Percentiles rank a stretch among this genome's conserved stretches.
Evolutionary conservation across 2,888 invertebrate genomes (phyloP).

Genomic region (Philonicus albiceps): DNA sequence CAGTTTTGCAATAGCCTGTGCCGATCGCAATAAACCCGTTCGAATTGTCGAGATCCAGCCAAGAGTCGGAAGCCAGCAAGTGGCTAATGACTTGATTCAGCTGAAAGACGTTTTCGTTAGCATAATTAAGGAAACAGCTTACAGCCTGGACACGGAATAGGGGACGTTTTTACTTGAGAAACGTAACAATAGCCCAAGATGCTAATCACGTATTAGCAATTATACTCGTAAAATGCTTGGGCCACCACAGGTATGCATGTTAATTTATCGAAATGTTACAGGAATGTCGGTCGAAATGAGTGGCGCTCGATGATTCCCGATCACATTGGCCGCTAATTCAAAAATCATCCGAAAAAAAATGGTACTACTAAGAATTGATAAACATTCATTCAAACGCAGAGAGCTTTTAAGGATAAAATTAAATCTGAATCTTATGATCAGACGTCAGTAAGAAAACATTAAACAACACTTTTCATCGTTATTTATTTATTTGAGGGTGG

Average conservation of each 20-base stretch:
- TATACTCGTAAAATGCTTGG: neutral
- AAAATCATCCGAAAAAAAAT: neutral
- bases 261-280: neutral
- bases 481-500: too few species aligned
- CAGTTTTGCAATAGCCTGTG: neutral
- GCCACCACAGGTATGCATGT: neutral
- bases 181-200: neutral
- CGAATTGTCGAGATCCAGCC: neutral
- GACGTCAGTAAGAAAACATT: too few species aligned
- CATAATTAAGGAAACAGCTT: neutral
- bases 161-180: neutral
- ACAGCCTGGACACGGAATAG: neutral
- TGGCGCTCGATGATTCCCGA: neutral
- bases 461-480: too few species aligned
- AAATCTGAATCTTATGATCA: too few species aligned
- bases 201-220: neutral
- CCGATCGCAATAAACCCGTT: neutral
- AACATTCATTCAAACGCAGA: too few species aligned
- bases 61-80: neutral
- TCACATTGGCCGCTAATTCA: neutral
- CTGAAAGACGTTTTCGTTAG: neutral
- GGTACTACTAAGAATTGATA: too few species aligned
- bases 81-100: neutral
- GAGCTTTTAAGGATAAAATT: too few species aligned
- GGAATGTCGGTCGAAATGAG: neutral